phyloP scores from a whole-genome alignment of 2,888 invertebrate genomes.

The Drosophila nigritarsus region DNA sequence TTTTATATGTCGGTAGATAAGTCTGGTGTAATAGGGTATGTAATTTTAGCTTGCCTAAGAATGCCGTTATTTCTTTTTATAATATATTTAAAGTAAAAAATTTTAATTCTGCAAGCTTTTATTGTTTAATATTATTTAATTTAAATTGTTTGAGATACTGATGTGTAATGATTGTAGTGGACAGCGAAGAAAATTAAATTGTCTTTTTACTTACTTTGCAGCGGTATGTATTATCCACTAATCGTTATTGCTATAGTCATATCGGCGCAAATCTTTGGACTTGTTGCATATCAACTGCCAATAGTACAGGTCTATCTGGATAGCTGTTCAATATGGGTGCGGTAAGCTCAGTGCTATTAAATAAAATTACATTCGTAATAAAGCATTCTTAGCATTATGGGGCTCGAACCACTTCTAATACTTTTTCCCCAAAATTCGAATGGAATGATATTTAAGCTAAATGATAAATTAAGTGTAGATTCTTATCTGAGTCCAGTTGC shows the following conservation, averaged over 20 bases:
- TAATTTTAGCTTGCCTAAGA: too few relatives aligned
- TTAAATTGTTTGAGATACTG: neutral
- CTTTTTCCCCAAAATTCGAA: constrained; percentile 7
- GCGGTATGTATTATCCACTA: constrained; percentile 31
- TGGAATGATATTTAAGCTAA: constrained; percentile 86
- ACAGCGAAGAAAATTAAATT: neutral
- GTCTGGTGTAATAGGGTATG: too few relatives aligned
- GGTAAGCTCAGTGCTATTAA: constrained; percentile 38
- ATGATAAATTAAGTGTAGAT: constrained; percentile 89
- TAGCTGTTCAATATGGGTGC: constrained; percentile 44
- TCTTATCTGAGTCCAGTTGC: constrained; percentile 92
- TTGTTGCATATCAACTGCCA: constrained; percentile 53
- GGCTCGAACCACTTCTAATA: constrained; percentile 87
- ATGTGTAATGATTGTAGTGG: too few relatives aligned
- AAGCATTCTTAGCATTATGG: constrained; percentile 89
- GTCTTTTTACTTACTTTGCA: neutral
- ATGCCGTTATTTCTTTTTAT: neutral
- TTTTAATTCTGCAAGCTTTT: neutral
- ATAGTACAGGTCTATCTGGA: constrained; percentile 26
- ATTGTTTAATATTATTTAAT: neutral
- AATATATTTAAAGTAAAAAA: neutral
- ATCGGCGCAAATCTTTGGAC: constrained; percentile 38
- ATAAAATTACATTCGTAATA: neutral
- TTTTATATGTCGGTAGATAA: too few relatives aligned
- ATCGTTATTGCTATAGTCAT: constrained; percentile 30